Base-by-base conservation (phyloP, 2,113 vertebrate genomes). In the Neoarius graeffei region DNA sequence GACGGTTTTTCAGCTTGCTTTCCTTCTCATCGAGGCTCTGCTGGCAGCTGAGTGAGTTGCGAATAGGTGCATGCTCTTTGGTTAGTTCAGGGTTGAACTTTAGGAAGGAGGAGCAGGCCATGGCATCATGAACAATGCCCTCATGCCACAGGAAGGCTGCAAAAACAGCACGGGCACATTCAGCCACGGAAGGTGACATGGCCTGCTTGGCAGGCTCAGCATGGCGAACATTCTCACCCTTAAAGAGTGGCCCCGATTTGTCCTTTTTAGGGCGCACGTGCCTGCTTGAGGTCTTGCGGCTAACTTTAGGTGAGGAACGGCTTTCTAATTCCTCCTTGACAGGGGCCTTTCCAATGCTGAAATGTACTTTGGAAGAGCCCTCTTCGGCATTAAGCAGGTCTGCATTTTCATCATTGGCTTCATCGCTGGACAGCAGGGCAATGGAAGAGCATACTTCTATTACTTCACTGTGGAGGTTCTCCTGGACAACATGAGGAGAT, bases 71-170 rank as follows among this genome's bases (percentile, higher is more conserved):
- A 8, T 99, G 98, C 87, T 99, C 98, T 95, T 99, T 99, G 91
- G 97, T 98, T 69, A 99, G 94, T 30, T 98, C 98, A 50, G 98
- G 98, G 94, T 99, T 99, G 91, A 99, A 99, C 91, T 99, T 99
- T 66, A 99, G 93, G 93, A 99, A 99, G 10, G 98, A 99, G 5
- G 98, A 99, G 92, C 98, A 99, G 62, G 98, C 98, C 98, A 99
- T 99, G 64, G 98, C 98, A 86, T 99, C 98, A 4, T 99, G 98
- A 52, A 99, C 98, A 86, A 99, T 99, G 79, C 98, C 98, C 91
- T 99, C 98, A 3, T 99, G 98, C 98, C 98, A 99, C 56, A 99
- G 93, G 91, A 99, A 99, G 0, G 98, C 97, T 0, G 98, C 98
- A 73, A 99, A 99, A 27, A 99, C 98, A 0, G 98, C 97, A 50